A percentile compares a stretch with the other conserved stretches of the same genome.
Conservation (phyloP, 2,113 vertebrate species). For the Platysteira castanea region DNA sequence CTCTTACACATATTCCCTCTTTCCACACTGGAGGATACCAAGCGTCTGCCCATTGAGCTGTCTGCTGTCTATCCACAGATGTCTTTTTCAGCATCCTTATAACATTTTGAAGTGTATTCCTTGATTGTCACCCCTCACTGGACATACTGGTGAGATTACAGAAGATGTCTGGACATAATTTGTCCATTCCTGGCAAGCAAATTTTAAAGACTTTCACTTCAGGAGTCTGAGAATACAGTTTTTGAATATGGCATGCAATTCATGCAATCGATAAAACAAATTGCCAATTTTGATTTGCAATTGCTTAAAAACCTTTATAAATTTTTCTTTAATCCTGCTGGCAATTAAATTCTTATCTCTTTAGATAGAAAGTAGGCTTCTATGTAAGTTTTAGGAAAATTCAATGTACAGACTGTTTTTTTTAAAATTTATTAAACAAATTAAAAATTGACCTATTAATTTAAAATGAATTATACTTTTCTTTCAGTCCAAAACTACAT, state of each 20-base stretch:
- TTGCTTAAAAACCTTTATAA: background rate
- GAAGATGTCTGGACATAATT: background rate
- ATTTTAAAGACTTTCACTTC: rapidly evolving
- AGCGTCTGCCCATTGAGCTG: background rate
- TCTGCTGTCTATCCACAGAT: background rate
- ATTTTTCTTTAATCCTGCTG: background rate
- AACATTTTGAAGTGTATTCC: background rate
- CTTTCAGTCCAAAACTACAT: background rate
- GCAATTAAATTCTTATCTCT: background rate
- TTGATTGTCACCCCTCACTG: background rate
- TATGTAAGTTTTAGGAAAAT: background rate
- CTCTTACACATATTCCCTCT: background rate
- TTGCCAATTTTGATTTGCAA: background rate
- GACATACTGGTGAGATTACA: background rate
- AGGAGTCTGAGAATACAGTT: background rate
- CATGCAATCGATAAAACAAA: background rate
- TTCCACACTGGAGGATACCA: background rate
- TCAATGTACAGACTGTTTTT: background rate
- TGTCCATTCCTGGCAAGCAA: background rate
- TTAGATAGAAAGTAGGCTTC: background rate
- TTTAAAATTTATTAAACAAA: background rate
- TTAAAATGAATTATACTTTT: background rate
- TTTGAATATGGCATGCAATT: background rate
- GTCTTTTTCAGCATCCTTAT: background rate
- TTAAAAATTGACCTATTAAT: background rate